Percentiles rank a stretch among this genome's conserved stretches.
Evolutionary conservation across 2,113 vertebrate genomes (phyloP).

Genomic region (Menidia beryllina): DNA sequence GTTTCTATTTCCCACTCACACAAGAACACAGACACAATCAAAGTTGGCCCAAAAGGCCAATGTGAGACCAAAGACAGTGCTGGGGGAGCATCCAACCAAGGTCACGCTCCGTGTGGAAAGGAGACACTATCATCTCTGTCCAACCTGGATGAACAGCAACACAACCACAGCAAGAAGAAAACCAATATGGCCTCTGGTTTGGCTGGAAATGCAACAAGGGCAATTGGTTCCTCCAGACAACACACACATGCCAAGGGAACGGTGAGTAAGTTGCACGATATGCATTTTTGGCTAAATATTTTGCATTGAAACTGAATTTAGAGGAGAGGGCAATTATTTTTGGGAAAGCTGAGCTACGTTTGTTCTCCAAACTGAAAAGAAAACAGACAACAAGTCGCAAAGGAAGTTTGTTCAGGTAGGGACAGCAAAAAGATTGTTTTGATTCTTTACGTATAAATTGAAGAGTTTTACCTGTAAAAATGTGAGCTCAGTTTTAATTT

Average conservation of each 20-base stretch:
- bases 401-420: too few relatives aligned
- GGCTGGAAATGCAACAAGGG: constrained; percentile 52
- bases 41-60: constrained; percentile 57
- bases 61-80: constrained; percentile 59
- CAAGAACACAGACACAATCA: constrained; percentile 31
- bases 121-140: constrained; percentile 67
- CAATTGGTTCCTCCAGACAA: constrained; percentile 64
- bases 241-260: constrained; percentile 42
- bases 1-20: constrained; percentile 9
- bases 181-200: constrained; percentile 71
- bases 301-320: neutral
- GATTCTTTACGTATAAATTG: neutral
- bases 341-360: neutral
- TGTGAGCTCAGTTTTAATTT: constrained; percentile 14
- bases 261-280: constrained; percentile 39
- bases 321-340: neutral
- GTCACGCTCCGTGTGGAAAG: constrained; percentile 62
- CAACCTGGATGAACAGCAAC: constrained; percentile 57
- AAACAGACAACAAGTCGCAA: neutral
- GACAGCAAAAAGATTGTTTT: too few relatives aligned
- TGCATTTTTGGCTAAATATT: constrained; percentile 34
- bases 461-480: neutral
- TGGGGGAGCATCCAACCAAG: constrained; percentile 54
- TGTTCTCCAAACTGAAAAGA: neutral
- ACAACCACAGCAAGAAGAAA: constrained; percentile 65